These are phyloP conservation scores for Pangasianodon gigas DNA, from an alignment of 2,113 vertebrate species.

Conservation along the genomic window DNA sequence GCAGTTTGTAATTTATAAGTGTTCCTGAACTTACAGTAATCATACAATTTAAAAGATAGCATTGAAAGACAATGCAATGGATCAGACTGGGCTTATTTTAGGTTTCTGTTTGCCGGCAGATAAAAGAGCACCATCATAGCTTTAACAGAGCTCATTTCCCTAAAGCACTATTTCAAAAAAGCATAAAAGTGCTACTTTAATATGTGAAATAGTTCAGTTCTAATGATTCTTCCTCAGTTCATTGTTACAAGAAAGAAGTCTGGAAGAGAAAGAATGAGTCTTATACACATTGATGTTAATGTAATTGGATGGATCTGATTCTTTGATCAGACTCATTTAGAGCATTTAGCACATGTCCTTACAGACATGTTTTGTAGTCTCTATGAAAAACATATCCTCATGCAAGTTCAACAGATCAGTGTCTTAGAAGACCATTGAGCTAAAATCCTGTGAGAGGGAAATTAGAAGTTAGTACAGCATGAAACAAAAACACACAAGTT, in stretches of 20 bases:
- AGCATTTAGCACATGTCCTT: not conserved
- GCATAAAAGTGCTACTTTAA: not conserved
- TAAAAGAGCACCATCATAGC: not conserved
- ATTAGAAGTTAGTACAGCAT: not conserved
- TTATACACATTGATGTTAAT: too few species aligned
- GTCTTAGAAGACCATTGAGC: not conserved
- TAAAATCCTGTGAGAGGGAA: not conserved
- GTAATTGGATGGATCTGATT: not conserved
- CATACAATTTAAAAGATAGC: not conserved
- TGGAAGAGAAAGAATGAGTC: not conserved
- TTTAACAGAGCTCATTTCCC: not conserved
- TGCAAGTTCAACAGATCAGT: not conserved
- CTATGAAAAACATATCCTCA: not conserved
- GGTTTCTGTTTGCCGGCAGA: not conserved
- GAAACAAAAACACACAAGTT: too few species aligned
- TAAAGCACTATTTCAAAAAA: not conserved
- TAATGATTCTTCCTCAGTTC: not conserved
- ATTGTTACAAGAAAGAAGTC: not conserved
- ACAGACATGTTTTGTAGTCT: not conserved
- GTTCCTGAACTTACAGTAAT: not conserved
- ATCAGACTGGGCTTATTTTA: not conserved
- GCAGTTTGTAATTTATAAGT: not conserved
- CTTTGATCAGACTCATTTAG: not conserved
- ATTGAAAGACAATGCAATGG: not conserved
- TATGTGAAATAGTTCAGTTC: not conserved